Percentiles rank a stretch among this genome's conserved stretches.
Conservation (phyloP, 2,797 vertebrate genomes). For the Bryconaethiops microstoma region DNA sequence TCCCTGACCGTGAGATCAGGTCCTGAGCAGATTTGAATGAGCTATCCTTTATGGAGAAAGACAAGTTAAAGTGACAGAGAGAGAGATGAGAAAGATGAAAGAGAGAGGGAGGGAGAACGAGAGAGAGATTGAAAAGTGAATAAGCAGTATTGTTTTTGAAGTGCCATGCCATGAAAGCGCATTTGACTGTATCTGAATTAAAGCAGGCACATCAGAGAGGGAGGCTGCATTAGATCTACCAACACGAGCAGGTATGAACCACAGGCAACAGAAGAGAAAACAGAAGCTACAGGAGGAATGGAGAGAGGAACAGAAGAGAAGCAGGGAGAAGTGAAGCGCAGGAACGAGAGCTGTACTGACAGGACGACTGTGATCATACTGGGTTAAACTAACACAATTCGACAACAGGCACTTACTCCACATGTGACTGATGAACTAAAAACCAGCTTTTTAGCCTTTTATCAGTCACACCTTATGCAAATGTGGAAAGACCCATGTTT, state of each 20-base stretch:
- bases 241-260: slow-evolving; percentile 1
- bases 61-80: slow-evolving; percentile 37
- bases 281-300: background rate
- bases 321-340: background rate
- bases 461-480: background rate
- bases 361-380: background rate
- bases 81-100: slow-evolving; percentile 26
- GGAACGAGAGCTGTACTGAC: background rate
- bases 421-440: background rate
- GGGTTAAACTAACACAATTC: background rate
- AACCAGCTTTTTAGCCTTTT: background rate
- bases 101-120: background rate
- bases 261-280: background rate
- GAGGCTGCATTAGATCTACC: background rate
- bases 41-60: slow-evolving; percentile 25
- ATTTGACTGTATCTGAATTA: slow-evolving; percentile 21
- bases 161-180: background rate
- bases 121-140: background rate
- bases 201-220: background rate
- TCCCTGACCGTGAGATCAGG: slow-evolving; percentile 34
- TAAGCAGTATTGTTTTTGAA: slow-evolving; percentile 28
- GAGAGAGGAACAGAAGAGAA: background rate
- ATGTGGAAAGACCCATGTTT: background rate
- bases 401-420: background rate
- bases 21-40: slow-evolving; percentile 34